These are phyloP conservation scores for Ophion costatus DNA, from an alignment of 2,888 invertebrate genomes.

Conservation along the genomic window DNA sequence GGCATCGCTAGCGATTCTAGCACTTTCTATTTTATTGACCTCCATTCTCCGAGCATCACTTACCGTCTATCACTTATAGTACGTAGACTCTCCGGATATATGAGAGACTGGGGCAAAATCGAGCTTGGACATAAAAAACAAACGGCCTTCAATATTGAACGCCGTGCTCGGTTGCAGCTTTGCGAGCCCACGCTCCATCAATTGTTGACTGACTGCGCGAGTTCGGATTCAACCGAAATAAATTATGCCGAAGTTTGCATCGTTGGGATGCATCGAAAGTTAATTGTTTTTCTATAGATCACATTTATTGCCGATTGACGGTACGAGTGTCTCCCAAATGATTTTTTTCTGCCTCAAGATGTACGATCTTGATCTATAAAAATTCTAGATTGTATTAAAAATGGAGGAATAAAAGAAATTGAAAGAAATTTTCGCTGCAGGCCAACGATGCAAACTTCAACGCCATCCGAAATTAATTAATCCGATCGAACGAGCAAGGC, in stretches of 20 bases:
- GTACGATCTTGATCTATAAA: no score
- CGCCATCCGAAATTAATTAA: background rate
- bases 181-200: background rate
- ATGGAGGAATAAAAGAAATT: no score
- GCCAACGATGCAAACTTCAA: no score
- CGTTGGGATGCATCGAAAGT: no score
- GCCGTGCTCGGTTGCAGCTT: background rate
- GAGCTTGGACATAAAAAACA: background rate
- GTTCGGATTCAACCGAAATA: background rate
- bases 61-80: constrained; percentile 33
- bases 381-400: no score
- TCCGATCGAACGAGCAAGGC: background rate
- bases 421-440: no score
- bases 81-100: background rate
- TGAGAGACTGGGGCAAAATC: background rate
- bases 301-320: no score
- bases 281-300: no score
- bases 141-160: background rate
- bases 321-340: no score
- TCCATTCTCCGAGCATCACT: constrained; percentile 22
- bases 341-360: no score
- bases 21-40: constrained; percentile 70
- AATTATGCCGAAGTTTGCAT: background rate
- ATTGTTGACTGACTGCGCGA: background rate
- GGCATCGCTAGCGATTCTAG: constrained; percentile 46